These are phyloP conservation scores for Brevimyrus niger DNA, from an alignment of 2,113 vertebrate species.

Conservation along the genomic window DNA sequence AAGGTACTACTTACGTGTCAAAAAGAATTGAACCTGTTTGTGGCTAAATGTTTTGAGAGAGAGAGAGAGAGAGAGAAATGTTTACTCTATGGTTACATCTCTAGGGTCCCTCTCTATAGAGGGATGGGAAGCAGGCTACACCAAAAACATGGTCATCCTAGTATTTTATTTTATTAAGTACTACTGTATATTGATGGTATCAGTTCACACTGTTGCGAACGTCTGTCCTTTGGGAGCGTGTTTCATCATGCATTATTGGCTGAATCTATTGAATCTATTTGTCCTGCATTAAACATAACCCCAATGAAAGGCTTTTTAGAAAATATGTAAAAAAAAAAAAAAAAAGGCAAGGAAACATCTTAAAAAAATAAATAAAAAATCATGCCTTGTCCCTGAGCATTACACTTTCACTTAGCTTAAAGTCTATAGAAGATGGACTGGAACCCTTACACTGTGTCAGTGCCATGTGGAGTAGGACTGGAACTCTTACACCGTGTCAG, in stretches of 20 bases:
- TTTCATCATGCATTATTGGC: neutral
- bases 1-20: neutral
- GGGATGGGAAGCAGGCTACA: neutral
- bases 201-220: neutral
- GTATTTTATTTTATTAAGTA: neutral
- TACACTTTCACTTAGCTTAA: neutral
- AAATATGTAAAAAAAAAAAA: neutral
- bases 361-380: no score
- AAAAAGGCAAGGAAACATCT: neutral
- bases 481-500: neutral
- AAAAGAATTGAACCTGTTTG: neutral
- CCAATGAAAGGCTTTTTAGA: neutral
- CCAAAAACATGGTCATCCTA: neutral
- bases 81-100: neutral
- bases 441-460: neutral
- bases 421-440: neutral
- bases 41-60: neutral
- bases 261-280: neutral
- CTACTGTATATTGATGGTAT: neutral
- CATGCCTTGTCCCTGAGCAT: neutral
- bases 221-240: neutral
- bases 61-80: neutral
- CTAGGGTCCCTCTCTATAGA: neutral
- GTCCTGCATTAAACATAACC: neutral
- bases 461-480: neutral